Base-by-base conservation (phyloP, 2,888 invertebrate species). In the Drosophila mimica region DNA sequence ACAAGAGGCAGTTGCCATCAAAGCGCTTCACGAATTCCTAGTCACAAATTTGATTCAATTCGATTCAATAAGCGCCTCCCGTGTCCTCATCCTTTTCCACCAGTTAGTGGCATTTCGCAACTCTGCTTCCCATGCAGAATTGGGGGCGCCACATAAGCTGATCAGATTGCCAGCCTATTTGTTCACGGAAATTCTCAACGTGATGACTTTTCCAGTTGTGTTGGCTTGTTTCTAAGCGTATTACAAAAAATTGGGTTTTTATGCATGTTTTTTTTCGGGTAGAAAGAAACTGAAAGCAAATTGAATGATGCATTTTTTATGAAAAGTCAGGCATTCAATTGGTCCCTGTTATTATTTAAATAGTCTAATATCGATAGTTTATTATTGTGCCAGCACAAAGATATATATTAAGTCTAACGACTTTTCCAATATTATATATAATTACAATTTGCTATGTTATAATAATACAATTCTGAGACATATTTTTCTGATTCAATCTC, bases 11-110 rank as follows among this genome's bases (percentile, higher is more conserved):
- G 62, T 64, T 76, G 77, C 46, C 72, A 46, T 76, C 67, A 63
- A 73, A 68, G 64, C 56, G 49, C 36, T 68, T 72, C 38, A 78
- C 65, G 69, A 77, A 75, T 64, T 76, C 60, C 81, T 63, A 81
- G 81, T 86, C 81, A 79, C 86, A 82, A 86, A 86, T 88, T 73
- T 70, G 61, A 79, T 82, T 85, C 85, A 80, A 89, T 79, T 81
- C 74, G 63, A 79, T 82, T 88, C 85, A 82, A 84, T 80, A 87
- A 71, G 79, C 82, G 79, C 67, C 70, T 58, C 71, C 62, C 71
- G 73, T 25, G 17, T 1, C 13, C 13, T 28, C 38, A 9, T 15
- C 36, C 30, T 28, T n/a, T 38, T 13, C 56, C 38, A 8, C n/a
- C 30, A 43, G 48, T 46, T 9, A 20, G 49, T 49, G 64, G 58